Conservation (phyloP, 2,888 invertebrate species). For the Spicauda simplicius region DNA sequence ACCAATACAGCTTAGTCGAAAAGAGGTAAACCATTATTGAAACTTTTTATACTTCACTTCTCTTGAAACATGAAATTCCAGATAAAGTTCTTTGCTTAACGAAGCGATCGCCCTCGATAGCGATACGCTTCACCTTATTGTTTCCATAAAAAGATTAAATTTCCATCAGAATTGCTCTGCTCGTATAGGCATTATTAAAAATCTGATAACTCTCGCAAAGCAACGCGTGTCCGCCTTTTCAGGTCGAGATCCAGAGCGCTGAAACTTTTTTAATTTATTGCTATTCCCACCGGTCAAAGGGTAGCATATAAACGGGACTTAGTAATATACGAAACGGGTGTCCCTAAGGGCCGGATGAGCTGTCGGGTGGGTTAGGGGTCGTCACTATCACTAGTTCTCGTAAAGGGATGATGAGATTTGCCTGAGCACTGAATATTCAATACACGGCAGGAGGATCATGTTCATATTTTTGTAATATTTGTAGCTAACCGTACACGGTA, state of each 20-base stretch:
- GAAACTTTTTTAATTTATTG: constrained; percentile 29
- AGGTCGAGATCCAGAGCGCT: constrained; percentile 20
- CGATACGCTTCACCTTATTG: not conserved
- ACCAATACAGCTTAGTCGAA: too few species aligned
- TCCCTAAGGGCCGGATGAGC: constrained; percentile 19
- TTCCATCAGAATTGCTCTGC: constrained; percentile 1
- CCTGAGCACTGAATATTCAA: constrained; percentile 10
- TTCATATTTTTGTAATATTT: not conserved
- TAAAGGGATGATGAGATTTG: constrained; percentile 19
- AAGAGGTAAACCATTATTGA: too few species aligned
- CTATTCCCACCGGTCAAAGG: constrained; percentile 28
- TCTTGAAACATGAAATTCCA: too few species aligned
- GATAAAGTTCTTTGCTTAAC: too few species aligned
- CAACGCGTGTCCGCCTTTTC: constrained; percentile 9
- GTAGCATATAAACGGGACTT: constrained; percentile 22
- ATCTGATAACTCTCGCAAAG: constrained; percentile 12
- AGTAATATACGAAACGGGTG: constrained; percentile 23
- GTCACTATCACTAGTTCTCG: constrained; percentile 14
- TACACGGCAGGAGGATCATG: not conserved
- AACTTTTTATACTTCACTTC: too few species aligned
- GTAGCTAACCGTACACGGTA: not conserved
- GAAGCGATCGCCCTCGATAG: too few species aligned
- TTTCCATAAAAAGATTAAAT: not conserved
- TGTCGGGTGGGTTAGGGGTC: constrained; percentile 14
- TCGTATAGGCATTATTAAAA: constrained; percentile 9